These are phyloP conservation scores for Strongylocentrotus purpuratus DNA, from an alignment of 35 echinoderm and acorn worm genomes.

Conservation along the genomic window DNA sequence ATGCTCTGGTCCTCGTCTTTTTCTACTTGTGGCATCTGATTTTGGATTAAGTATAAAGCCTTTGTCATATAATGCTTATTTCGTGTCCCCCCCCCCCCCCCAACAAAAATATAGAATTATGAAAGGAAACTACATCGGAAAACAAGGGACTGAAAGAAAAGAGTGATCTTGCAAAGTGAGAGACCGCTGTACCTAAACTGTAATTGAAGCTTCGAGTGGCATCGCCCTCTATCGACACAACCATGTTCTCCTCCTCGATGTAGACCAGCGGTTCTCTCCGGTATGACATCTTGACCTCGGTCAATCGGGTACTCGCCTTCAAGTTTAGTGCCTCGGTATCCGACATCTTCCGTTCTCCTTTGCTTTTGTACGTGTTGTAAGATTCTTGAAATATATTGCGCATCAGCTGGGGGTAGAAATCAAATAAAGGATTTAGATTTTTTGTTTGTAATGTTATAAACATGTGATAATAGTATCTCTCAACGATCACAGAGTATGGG, in stretches of 20 bases:
- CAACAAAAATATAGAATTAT: no score
- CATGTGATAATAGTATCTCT: no score
- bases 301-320: constrained; percentile 75
- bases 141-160: not conserved
- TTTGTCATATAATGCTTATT: no score
- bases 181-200: constrained; percentile 65
- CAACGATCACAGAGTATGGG: no score
- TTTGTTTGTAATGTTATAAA: no score
- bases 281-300: constrained; percentile 88
- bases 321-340: constrained; percentile 79
- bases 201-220: constrained; percentile 83
- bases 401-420: constrained; percentile 69
- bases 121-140: not conserved
- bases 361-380: constrained; percentile 90
- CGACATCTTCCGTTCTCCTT: constrained; percentile 75
- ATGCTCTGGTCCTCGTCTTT: no score
- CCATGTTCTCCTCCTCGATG: constrained; percentile 86
- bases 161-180: not conserved
- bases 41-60: no score
- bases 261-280: constrained; percentile 73
- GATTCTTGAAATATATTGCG: constrained; percentile 98
- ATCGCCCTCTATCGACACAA: constrained; percentile 88
- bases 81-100: no score
- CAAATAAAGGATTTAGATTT: not conserved
- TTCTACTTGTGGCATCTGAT: no score